Evolutionary conservation across 2,797 vertebrate species (phyloP).

Genomic region (Chelon auratus): DNA sequence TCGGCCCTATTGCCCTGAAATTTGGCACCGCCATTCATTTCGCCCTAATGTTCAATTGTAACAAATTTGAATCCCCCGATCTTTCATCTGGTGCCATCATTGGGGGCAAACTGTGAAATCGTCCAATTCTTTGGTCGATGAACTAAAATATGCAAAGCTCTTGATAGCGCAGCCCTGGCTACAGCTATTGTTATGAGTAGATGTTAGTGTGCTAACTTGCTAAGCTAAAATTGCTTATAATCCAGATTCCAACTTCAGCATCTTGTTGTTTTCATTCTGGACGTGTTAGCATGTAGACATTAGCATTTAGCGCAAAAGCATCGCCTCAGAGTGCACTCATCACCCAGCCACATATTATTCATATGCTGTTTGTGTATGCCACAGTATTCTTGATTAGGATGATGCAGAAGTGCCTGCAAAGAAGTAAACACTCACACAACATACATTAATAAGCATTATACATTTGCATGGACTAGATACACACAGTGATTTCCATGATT

Average conservation of each 20-base stretch:
- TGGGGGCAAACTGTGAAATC: no score
- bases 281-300: no score
- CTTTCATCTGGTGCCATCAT: not conserved
- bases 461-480: slow-evolving; percentile 9
- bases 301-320: not conserved
- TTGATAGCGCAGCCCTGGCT: not conserved
- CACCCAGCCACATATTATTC: not conserved
- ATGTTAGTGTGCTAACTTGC: not conserved
- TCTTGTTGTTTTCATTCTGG: no score
- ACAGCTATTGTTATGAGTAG: not conserved
- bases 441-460: not conserved
- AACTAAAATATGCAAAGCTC: not conserved
- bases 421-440: slow-evolving; percentile 27
- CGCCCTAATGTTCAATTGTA: not conserved
- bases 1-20: not conserved
- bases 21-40: not conserved
- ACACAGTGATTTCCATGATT: not conserved
- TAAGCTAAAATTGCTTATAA: not conserved
- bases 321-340: not conserved
- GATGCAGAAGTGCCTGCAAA: not conserved
- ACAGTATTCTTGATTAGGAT: not conserved
- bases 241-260: not conserved
- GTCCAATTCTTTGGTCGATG: no score
- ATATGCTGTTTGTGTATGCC: not conserved
- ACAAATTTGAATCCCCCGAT: not conserved